Evolutionary conservation across 2,113 vertebrate genomes (phyloP).

Genomic region (Burhinus oedicnemus): DNA sequence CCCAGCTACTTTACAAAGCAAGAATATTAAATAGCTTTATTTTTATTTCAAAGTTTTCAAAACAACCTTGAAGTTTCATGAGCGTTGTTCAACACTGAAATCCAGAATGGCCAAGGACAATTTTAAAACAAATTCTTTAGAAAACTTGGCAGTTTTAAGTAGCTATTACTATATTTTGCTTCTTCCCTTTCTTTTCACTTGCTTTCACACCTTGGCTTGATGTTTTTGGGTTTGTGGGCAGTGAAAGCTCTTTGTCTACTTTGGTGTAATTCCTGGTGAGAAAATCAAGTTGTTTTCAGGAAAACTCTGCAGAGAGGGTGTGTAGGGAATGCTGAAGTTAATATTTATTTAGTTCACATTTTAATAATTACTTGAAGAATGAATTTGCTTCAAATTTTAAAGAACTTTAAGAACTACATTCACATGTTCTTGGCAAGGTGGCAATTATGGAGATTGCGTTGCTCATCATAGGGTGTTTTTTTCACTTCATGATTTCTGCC

Average conservation of each 20-base stretch:
- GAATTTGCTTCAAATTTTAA: neutral
- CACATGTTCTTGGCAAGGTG: neutral
- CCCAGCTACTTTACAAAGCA: neutral
- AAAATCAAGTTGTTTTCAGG: neutral
- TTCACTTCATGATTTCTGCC: neutral
- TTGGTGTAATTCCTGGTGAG: neutral
- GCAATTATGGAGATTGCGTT: neutral
- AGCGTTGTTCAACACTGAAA: neutral
- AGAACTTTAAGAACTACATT: neutral
- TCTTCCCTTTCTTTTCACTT: neutral
- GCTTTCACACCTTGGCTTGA: neutral
- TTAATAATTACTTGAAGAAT: neutral
- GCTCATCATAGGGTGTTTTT: neutral
- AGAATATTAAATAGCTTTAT: neutral
- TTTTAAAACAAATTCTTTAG: neutral
- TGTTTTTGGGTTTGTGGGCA: neutral
- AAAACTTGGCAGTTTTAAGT: neutral
- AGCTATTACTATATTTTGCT: neutral
- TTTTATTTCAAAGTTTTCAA: neutral
- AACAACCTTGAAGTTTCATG: neutral
- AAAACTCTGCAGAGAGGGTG: neutral
- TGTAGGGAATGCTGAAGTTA: neutral
- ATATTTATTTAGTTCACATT: neutral
- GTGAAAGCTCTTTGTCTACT: neutral
- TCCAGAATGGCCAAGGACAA: neutral